These are phyloP conservation scores for Orthosia incerta DNA, from an alignment of 2,888 invertebrate species.

Conservation along the genomic window DNA sequence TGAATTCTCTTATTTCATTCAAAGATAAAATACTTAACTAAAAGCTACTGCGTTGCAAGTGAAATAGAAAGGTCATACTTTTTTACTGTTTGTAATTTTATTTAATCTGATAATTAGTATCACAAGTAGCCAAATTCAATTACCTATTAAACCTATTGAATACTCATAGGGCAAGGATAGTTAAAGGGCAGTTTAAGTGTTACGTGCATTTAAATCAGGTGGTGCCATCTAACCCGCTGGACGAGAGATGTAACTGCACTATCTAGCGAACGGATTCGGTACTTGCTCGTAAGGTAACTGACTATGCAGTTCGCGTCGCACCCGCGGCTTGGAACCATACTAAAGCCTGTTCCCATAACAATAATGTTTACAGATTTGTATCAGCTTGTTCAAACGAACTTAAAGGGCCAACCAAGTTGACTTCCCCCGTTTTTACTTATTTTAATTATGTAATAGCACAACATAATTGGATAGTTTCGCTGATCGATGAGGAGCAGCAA, in stretches of 20 bases:
- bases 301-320: background rate
- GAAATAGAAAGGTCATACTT: too few species aligned
- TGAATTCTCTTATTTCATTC: too few species aligned
- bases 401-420: background rate
- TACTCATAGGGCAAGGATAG: too few species aligned
- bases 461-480: background rate
- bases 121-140: too few species aligned
- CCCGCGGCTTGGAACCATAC: background rate
- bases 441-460: background rate
- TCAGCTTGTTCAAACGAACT: accelerated
- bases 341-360: too few species aligned
- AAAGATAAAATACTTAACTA: too few species aligned
- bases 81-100: too few species aligned
- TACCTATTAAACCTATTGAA: too few species aligned
- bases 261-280: background rate
- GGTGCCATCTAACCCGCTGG: constrained; percentile 14
- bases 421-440: background rate
- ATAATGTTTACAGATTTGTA: background rate
- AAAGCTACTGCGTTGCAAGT: too few species aligned
- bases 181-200: background rate
- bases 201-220: background rate
- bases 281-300: background rate
- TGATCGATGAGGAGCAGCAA: background rate
- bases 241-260: background rate
- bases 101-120: too few species aligned